Evolutionary conservation across 2,888 invertebrate genomes (phyloP), one percentile per base, ranked within the genome.

Genomic region (Brenthis hecate): DNA sequence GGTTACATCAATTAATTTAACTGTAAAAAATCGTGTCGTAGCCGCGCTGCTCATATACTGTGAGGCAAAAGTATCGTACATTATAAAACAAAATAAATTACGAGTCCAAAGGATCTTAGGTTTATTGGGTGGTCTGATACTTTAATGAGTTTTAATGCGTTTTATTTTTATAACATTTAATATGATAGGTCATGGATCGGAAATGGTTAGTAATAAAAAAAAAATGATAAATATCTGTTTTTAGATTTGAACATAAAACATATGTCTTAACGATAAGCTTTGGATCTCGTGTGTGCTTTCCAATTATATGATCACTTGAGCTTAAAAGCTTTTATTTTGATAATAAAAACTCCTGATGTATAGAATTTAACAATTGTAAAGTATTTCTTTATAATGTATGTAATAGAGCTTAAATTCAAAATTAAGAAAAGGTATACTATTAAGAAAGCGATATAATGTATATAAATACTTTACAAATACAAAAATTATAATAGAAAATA

Each of bases 121-220:
- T 76, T 74, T 76, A 77, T 76, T 79, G 80, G 80, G 80, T 80
- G 80, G 80, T 80, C 80, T 78, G 76, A 75, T 74, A 74, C 71
- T 75, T 75, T 80, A 80, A 80, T 77, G 76, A 75, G 69, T 73
- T 73, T 75, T 72, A 73, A 72, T 74, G 76, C 55, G 68, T 76
- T 76, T 77, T 76, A 78, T 78, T 78, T 79, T 76, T 75, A 75
- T 74, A 73, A 70, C 70, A 72, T 75, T 75, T 73, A 73, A 74
- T 72, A 74, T 64, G 72, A 72, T 76, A 71, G 78, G 73, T 73
- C 75, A 74, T 69, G 75, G 70, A 74, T 76, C 70, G 68, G 71
- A 69, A 73, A 73, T 70, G 68, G 74, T 71, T 72, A 71, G 53
- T 68, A 67, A 71, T 73, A 70, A 70, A 66, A 64, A 64, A 61